Evolutionary conservation across 2,113 vertebrate species (phyloP), one percentile per base, ranked within the genome.

Genomic region (Apodemus sylvaticus): DNA sequence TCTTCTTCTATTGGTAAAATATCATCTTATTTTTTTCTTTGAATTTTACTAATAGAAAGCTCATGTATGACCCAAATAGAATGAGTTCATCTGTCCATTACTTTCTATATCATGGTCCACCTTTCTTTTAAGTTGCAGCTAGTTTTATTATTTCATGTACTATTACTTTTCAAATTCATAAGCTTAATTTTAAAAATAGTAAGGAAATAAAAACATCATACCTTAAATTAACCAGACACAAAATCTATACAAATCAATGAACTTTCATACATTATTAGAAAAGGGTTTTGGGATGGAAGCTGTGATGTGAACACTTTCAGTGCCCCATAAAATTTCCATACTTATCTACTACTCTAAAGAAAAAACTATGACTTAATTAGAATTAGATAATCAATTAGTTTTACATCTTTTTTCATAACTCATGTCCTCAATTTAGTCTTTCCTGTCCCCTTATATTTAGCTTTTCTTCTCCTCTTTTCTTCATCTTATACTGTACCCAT

Each of bases 1-100:
- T 96, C 34, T 93, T 76, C 89, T 74, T 86, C 66, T 82, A 26
- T 60, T 93, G 42, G 34, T 81, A 17, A 91, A 91, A 89, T 73
- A 13, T 4, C 68, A 31, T 87, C n/a, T 71, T 39, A 45, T 14
- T 45, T 86, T 86, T 24, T 17, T 85, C 20, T 73, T 86, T 45
- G 31, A 9, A 24, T 93, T 95, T 79, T 71, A 71, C 42, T 94
- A 71, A 2, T 74, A 91, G 9, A 53, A 19, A 93, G 19, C 17
- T 94, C 45, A 77, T n/a, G 64, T 86, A 74, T 19, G 42, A 91
- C 86, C 86, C 60, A 68, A 31, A 77, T 60, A 66, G 66, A 88
- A 53, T 74, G 16, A 82, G 20, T 66, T 48, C 11, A 68, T 48
- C 22, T 89, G 71, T 95, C 71, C 24, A 89, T 74, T 71, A 86